phyloP scores from a whole-genome alignment of 2,113 vertebrate species.

The Pleuronectes platessa region DNA sequence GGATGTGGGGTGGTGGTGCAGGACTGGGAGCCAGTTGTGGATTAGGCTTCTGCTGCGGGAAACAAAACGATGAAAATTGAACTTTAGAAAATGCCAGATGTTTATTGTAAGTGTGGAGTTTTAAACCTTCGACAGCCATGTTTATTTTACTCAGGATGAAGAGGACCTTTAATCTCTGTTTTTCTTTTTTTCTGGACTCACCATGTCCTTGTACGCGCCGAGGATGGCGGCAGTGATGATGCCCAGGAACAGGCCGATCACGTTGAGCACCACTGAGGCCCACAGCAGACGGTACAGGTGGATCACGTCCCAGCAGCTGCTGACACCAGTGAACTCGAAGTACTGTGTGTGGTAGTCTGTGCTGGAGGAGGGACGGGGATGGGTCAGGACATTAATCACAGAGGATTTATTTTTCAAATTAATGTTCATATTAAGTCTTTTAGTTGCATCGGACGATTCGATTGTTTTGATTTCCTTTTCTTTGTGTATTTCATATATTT shows the following conservation, averaged over 20 bases:
- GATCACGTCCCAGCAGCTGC: conserved; percentile 88
- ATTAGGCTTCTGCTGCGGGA: conserved; percentile 81
- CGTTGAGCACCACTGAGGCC: conserved; percentile 89
- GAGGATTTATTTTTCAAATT: neutral
- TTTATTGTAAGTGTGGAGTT: no score
- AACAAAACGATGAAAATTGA: no score
- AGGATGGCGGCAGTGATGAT: conserved; percentile 90
- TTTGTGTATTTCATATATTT: no score
- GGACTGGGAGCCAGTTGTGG: conserved; percentile 81
- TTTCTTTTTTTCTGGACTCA: conserved; percentile 65
- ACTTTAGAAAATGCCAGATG: no score
- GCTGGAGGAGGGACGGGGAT: conserved; percentile 67
- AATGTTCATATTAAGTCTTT: no score
- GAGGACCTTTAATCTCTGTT: neutral
- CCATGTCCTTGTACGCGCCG: conserved; percentile 94
- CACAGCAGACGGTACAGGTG: conserved; percentile 92
- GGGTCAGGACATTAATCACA: neutral
- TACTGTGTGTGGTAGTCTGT: conserved; percentile 81
- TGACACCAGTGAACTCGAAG: conserved; percentile 89
- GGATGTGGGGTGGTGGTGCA: conserved; percentile 85
- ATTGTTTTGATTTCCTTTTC: no score
- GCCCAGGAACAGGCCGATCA: conserved; percentile 88
- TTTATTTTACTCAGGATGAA: neutral
- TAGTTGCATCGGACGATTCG: no score
- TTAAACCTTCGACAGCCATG: neutral